A percentile compares a stretch with the other conserved stretches of the same genome.
phyloP scores from a whole-genome alignment of 2,113 vertebrate species.

The Aix galericulata region DNA sequence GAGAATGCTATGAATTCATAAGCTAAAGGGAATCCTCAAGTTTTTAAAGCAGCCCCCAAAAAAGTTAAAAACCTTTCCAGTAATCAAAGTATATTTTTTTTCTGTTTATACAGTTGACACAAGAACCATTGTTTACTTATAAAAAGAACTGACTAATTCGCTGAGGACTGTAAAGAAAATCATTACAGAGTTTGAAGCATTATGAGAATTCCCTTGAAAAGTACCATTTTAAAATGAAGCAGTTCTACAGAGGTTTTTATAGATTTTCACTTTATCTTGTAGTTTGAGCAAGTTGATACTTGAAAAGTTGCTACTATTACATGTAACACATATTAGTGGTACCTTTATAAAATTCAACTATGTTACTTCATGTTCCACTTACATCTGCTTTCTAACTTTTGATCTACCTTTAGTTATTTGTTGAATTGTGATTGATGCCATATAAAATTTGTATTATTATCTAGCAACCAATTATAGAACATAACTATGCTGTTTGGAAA shows the following conservation, averaged over 20 bases:
- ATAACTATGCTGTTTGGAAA: neutral
- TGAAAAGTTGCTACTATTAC: neutral
- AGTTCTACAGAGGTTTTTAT: neutral
- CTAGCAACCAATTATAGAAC: neutral
- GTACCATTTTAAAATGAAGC: neutral
- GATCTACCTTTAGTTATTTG: neutral
- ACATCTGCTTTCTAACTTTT: neutral
- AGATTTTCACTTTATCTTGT: conserved; percentile 27
- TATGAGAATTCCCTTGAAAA: conserved; percentile 16
- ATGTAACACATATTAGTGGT: neutral
- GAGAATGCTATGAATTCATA: neutral
- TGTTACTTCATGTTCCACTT: neutral
- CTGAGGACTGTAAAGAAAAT: conserved; percentile 3
- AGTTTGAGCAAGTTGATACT: neutral
- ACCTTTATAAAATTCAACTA: too few species aligned
- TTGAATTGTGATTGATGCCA: neutral
- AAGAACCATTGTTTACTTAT: conserved; percentile 18
- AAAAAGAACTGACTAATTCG: conserved; percentile 29
- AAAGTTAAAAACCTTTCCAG: neutral
- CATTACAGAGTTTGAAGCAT: neutral
- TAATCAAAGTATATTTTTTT: neutral
- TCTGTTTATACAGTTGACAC: neutral
- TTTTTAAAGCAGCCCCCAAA: neutral
- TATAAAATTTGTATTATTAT: neutral
- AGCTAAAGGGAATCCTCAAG: neutral